Percentiles rank a stretch among this genome's conserved stretches.
phyloP scores from a whole-genome alignment of 1,140 invertebrate genomes.

The Aporrectodea caliginosa region DNA sequence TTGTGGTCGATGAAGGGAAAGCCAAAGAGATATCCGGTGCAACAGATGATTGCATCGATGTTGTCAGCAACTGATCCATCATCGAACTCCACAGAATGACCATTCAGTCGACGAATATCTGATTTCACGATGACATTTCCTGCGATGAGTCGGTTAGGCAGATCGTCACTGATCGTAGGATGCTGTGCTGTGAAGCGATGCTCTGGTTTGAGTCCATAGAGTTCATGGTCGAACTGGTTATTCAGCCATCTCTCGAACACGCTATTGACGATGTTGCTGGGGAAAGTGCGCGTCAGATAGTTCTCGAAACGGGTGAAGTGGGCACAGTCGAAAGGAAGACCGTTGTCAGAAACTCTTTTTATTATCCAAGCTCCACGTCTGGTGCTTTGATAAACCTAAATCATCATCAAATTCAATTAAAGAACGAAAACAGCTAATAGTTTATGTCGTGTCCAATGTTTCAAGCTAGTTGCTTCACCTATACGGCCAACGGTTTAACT shows the following conservation, averaged over 20 bases:
- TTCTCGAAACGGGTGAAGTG: conserved; percentile 34
- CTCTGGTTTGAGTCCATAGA: conserved; percentile 56
- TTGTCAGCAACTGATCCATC: conserved; percentile 48
- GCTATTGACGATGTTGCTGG: conserved; percentile 10
- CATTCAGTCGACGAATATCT: conserved; percentile 47
- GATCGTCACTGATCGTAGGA: conserved; percentile 61
- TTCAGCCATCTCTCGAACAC: conserved; percentile 29
- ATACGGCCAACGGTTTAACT: too few species aligned
- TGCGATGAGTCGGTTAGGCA: conserved; percentile 57
- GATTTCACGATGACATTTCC: conserved; percentile 56
- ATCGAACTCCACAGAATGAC: conserved; percentile 50
- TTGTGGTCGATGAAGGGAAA: conserved; percentile 46
- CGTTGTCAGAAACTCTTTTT: conserved; percentile 29
- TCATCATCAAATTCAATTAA: too few species aligned
- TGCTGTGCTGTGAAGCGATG: conserved; percentile 57
- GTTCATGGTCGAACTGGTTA: conserved; percentile 56
- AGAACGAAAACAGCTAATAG: too few species aligned
- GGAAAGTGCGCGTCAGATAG: conserved; percentile 6
- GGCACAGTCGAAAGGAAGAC: conserved; percentile 42
- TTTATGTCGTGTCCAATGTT: too few species aligned
- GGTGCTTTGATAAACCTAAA: not conserved
- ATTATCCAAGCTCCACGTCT: not conserved
- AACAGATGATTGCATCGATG: conserved; percentile 45
- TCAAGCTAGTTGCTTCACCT: too few species aligned
- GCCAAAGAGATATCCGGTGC: conserved; percentile 47